A percentile compares a stretch with the other conserved stretches of the same genome.
Evolutionary conservation across 2,888 invertebrate genomes (phyloP).

Genomic region (Chloroclysta siterata): DNA sequence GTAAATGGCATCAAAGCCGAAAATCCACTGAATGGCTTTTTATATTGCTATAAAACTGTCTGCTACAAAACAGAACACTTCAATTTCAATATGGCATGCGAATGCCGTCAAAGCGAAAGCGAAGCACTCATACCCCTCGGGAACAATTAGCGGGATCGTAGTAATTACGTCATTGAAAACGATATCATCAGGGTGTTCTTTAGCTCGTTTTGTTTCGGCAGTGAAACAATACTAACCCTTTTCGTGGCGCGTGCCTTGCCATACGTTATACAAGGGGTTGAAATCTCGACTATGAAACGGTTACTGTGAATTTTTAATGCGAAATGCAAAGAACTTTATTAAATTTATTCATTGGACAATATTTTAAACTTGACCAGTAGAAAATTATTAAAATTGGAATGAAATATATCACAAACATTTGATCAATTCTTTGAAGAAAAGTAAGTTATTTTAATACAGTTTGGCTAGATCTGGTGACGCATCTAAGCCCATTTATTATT

Average conservation of each 20-base stretch:
- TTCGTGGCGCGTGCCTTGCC: conserved; percentile 68
- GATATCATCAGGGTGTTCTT: conserved; percentile 73
- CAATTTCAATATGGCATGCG: conserved; percentile 75
- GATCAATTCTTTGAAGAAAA: background rate
- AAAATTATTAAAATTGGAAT: background rate
- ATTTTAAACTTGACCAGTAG: too few relatives aligned
- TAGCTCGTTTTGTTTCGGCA: conserved; percentile 60
- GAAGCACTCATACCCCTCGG: conserved; percentile 45
- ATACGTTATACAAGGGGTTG: conserved; percentile 63
- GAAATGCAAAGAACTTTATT: background rate
- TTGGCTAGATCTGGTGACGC: too few relatives aligned
- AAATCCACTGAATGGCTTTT: conserved; percentile 42
- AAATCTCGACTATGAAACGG: conserved; percentile 49
- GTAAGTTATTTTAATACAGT: background rate
- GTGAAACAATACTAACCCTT: conserved; percentile 76
- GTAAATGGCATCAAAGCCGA: conserved; percentile 44
- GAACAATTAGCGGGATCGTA: conserved; percentile 80
- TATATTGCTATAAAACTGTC: conserved; percentile 49
- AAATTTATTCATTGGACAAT: background rate
- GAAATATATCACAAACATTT: background rate
- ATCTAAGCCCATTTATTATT: too few relatives aligned
- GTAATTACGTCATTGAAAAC: conserved; percentile 80
- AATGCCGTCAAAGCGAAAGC: conserved; percentile 76
- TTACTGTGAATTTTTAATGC: conserved; percentile 11
- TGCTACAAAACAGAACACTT: conserved; percentile 62